Conservation (phyloP, 2,797 vertebrate genomes). For the Ceryle rudis region DNA sequence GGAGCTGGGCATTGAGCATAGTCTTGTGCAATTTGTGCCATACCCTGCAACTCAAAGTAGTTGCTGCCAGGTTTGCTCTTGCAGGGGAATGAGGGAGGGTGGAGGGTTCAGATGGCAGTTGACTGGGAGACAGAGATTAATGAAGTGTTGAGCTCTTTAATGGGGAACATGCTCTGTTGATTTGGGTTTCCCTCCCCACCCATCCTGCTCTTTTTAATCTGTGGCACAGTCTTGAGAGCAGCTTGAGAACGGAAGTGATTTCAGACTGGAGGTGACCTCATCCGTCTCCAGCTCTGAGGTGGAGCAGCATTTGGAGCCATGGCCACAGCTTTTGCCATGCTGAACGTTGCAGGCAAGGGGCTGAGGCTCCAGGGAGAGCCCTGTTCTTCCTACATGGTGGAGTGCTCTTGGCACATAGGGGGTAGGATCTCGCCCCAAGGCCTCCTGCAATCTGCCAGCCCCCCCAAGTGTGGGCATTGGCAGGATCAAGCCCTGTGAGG, state of each 20-base stretch:
- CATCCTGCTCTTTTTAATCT: constrained; percentile 4
- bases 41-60: background rate
- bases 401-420: accelerated
- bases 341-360: accelerated
- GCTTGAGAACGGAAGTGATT: constrained; percentile 56
- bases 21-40: background rate
- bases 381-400: background rate
- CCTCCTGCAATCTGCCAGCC: background rate
- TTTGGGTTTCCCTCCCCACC: constrained; percentile 44
- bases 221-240: background rate
- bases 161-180: background rate
- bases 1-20: accelerated
- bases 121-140: background rate
- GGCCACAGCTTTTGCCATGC: background rate
- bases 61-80: background rate
- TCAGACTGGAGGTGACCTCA: constrained; percentile 64
- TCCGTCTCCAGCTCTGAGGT: constrained; percentile 24
- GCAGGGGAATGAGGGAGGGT: background rate
- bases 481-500: background rate
- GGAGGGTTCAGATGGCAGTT: background rate
- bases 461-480: too few species aligned
- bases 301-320: background rate
- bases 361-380: background rate
- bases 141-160: constrained; percentile 50
- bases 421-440: accelerated